A percentile compares a stretch with the other conserved stretches of the same genome.
Conservation (phyloP, 2,888 invertebrate species). For the Eilema caniola region DNA sequence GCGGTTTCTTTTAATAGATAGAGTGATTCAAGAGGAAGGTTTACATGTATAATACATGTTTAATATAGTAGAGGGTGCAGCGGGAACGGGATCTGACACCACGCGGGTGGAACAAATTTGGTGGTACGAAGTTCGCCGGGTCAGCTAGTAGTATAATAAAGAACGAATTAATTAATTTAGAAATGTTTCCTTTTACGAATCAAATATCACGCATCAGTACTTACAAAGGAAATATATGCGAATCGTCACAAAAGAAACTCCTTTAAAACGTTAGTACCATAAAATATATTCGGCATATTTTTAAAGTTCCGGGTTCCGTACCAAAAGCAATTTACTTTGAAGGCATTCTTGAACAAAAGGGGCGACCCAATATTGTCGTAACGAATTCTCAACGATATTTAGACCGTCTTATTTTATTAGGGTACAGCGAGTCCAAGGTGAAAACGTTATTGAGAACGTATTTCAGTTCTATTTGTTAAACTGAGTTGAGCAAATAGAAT, state of each 20-base stretch:
- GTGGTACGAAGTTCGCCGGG: too few relatives aligned
- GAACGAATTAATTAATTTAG: background rate
- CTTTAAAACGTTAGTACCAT: slow-evolving; percentile 52
- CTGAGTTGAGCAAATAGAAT: slow-evolving; percentile 18
- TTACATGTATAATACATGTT: too few relatives aligned
- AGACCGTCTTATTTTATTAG: slow-evolving; percentile 50
- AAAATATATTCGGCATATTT: slow-evolving; percentile 63
- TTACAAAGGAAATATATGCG: background rate
- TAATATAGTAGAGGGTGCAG: too few relatives aligned
- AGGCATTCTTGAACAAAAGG: slow-evolving; percentile 54
- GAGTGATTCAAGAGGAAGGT: too few relatives aligned
- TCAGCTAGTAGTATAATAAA: too few relatives aligned
- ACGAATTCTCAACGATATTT: slow-evolving; percentile 49
- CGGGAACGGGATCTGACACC: too few relatives aligned
- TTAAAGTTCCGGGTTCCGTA: slow-evolving; percentile 58
- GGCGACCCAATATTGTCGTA: slow-evolving; percentile 51
- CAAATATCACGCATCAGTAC: background rate
- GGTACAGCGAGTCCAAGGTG: slow-evolving; percentile 34
- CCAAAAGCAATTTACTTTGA: slow-evolving; percentile 68
- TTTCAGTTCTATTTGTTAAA: slow-evolving; percentile 24
- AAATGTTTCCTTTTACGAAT: background rate
- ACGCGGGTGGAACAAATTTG: too few relatives aligned
- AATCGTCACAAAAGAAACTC: background rate
- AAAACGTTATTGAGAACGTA: slow-evolving; percentile 40
- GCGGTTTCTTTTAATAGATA: too few relatives aligned